phyloP scores from a whole-genome alignment of 2,113 vertebrate species.

The Corythaixoides concolor region DNA sequence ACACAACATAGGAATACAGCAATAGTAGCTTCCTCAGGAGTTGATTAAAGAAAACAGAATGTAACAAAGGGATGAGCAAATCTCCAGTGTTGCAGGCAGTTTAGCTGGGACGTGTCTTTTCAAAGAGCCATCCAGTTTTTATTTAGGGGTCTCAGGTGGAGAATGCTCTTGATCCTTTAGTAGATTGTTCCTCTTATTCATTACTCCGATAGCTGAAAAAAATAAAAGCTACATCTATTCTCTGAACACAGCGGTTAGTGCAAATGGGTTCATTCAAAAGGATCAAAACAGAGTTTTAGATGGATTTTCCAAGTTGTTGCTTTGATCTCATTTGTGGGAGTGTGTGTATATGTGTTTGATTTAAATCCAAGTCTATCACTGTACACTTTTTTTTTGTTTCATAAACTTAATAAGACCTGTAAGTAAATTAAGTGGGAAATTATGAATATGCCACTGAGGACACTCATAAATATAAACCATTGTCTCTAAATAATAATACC shows the following conservation, averaged over 20 bases:
- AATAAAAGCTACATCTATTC: background rate
- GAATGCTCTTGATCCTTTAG: background rate
- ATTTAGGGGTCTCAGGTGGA: background rate
- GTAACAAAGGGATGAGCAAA: background rate
- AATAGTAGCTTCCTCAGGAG: background rate
- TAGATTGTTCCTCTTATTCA: background rate
- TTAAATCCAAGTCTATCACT: background rate
- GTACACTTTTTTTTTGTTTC: background rate
- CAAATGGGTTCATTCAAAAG: background rate
- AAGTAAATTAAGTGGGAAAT: background rate
- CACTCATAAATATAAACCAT: background rate
- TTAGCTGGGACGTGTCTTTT: background rate
- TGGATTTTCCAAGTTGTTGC: background rate
- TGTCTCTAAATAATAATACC: background rate
- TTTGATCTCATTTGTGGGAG: background rate
- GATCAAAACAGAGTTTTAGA: background rate
- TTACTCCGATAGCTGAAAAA: background rate
- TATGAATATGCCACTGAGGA: background rate
- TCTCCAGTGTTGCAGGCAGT: background rate
- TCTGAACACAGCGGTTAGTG: background rate
- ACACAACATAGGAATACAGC: background rate
- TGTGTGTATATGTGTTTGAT: background rate
- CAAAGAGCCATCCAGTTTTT: background rate
- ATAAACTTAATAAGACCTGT: background rate
- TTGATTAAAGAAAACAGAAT: conserved; percentile 6